Evolutionary conservation across 1,140 invertebrate genomes (phyloP).

Genomic region (Eumeta japonica): DNA sequence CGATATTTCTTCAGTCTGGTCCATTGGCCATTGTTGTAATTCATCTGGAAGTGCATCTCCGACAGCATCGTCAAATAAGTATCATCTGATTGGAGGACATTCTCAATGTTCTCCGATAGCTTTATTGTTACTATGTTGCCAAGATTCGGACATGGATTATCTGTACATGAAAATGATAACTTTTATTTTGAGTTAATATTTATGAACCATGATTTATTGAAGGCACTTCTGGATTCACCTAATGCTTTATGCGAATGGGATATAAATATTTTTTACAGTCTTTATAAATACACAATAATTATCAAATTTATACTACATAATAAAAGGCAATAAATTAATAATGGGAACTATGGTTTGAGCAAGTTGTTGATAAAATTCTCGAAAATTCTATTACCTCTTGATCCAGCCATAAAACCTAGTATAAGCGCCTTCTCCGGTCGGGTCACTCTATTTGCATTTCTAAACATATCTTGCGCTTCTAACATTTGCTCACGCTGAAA

Average conservation of each 20-base stretch:
- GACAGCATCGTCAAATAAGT: slow-evolving; percentile 74
- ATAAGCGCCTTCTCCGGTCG: slow-evolving; percentile 95
- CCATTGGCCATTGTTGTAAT: slow-evolving; percentile 93
- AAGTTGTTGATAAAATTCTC: not conserved
- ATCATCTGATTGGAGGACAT: slow-evolving; percentile 73
- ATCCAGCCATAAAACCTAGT: slow-evolving; percentile 96
- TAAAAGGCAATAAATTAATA: not conserved
- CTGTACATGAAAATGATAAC: slow-evolving; percentile 56
- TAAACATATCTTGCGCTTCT: slow-evolving; percentile 97
- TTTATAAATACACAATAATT: not conserved
- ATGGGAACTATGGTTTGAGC: not conserved
- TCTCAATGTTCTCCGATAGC: slow-evolving; percentile 84
- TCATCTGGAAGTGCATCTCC: slow-evolving; percentile 96
- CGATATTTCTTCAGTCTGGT: too few species aligned
- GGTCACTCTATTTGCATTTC: slow-evolving; percentile 92
- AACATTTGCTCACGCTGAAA: slow-evolving; percentile 90
- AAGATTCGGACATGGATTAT: slow-evolving; percentile 91
- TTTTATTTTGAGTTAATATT: slow-evolving; percentile 2
- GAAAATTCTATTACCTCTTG: slow-evolving; percentile 65
- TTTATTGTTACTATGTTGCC: slow-evolving; percentile 92
- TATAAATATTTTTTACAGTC: not conserved
- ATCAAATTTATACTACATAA: too few species aligned
- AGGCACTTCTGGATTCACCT: not conserved
- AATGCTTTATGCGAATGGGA: not conserved
- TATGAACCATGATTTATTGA: not conserved